Evolutionary conservation across 2,888 invertebrate species (phyloP).

Genomic region (Drosophila gaucha): DNA sequence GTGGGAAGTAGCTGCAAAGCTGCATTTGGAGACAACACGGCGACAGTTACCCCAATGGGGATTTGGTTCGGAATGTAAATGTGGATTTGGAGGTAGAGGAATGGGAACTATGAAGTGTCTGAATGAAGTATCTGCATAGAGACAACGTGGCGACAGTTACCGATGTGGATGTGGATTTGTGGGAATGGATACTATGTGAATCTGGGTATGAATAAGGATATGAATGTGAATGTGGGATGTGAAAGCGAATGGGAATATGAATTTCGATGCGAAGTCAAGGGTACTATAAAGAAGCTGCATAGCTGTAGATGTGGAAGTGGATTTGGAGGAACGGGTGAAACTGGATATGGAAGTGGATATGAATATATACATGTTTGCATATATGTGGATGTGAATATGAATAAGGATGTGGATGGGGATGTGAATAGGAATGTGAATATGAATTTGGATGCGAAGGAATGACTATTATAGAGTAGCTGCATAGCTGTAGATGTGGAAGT

Average conservation of each 20-base stretch:
- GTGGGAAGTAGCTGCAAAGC: neutral
- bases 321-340: too few relatives aligned
- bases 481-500: too few relatives aligned
- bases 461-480: too few relatives aligned
- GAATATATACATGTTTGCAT: too few relatives aligned
- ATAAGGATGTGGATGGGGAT: neutral
- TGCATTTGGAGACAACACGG: conserved; percentile 6
- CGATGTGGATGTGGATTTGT: neutral
- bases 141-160: too few relatives aligned
- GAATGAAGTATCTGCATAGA: neutral
- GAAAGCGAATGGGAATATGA: too few relatives aligned
- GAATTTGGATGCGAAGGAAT: neutral
- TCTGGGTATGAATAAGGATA: neutral
- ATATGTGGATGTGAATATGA: too few relatives aligned
- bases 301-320: neutral
- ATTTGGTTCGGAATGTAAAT: too few relatives aligned
- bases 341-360: neutral
- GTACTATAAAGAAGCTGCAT: neutral
- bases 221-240: neutral
- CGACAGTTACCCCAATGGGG: conserved; percentile 1
- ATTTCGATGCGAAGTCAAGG: too few relatives aligned
- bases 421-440: neutral
- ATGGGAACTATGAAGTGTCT: neutral
- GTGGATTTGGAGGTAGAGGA: neutral
- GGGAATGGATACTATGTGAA: neutral